These are phyloP conservation scores for Napeogenes sylphis DNA, from an alignment of 2,888 invertebrate genomes.

Conservation along the genomic window DNA sequence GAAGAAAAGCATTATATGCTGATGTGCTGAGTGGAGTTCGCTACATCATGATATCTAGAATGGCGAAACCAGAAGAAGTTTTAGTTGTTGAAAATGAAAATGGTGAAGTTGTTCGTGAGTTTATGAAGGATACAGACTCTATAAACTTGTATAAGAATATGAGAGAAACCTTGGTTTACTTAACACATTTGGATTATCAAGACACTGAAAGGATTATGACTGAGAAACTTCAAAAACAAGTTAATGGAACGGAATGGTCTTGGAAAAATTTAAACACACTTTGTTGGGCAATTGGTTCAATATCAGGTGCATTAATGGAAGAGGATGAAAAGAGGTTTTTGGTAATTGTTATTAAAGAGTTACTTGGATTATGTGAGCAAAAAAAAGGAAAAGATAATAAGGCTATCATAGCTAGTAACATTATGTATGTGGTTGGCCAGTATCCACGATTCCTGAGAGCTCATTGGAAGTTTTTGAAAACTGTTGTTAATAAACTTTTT, in stretches of 20 bases:
- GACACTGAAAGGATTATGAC: slow-evolving; percentile 99
- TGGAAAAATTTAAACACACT: slow-evolving; percentile 99
- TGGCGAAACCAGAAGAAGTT: slow-evolving; percentile 99
- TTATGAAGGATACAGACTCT: slow-evolving; percentile 99
- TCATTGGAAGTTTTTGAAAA: slow-evolving; percentile 99
- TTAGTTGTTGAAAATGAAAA: slow-evolving; percentile 99
- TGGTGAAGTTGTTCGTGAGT: slow-evolving; percentile 98
- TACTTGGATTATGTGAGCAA: slow-evolving; percentile 97
- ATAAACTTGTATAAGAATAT: slow-evolving; percentile 99
- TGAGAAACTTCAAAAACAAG: slow-evolving; percentile 97
- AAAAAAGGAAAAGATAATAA: slow-evolving; percentile 99
- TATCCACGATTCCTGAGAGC: slow-evolving; percentile 98
- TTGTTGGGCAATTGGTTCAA: slow-evolving; percentile 99
- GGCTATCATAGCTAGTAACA: slow-evolving; percentile 99
- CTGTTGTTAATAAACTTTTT: slow-evolving; percentile 99
- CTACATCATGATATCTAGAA: slow-evolving; percentile 98
- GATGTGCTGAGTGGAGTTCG: slow-evolving; percentile 92
- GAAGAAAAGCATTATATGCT: slow-evolving; percentile 85
- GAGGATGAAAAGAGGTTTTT: slow-evolving; percentile 99
- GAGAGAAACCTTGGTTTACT: slow-evolving; percentile 97
- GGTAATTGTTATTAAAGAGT: slow-evolving; percentile 98
- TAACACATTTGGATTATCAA: slow-evolving; percentile 98
- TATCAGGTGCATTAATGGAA: slow-evolving; percentile 99
- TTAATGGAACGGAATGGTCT: slow-evolving; percentile 99
- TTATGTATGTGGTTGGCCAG: slow-evolving; percentile 99